Evolutionary conservation across 2,113 vertebrate genomes (phyloP), one percentile per base, ranked within the genome.

Genomic region (Chaetura pelagica): DNA sequence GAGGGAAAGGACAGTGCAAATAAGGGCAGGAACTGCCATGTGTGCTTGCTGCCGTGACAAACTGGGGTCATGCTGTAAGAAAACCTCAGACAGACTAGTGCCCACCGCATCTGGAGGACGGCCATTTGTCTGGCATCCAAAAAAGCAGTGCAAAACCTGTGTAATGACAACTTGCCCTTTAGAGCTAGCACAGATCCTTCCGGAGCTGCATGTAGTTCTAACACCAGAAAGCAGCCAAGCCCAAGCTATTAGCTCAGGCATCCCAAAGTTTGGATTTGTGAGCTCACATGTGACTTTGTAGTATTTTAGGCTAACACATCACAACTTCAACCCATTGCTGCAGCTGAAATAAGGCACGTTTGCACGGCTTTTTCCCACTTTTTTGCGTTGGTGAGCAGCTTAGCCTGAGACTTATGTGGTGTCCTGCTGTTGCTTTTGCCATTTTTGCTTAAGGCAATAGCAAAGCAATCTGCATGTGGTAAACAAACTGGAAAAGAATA

Each of bases 401-500:
- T 55, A 79, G 62, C 78, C 54, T 46, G 46, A 79, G 40, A 79
- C 30, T 52, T 84, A 30, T 9, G 34, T 63, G 62, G 44, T 89
- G 49, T 44, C 75, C 61, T 75, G 86, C 48, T 75, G 73, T 35
- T 81, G 68, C 18, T 94, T 82, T 82, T 94, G 81, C 46, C 51
- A 15, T 71, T 87, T 79, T 90, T 92, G 78, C 72, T 94, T 34
- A 57, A 88, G 82, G 82, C 67, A 80, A 35, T 7, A 80, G 67
- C 48, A 87, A 59, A 90, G 48, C 30, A 86, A 80, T 89, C 86
- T 75, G 55, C 64, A 59, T 90, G 22, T 55, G 30, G 61, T 83
- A 92, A 93, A 87, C 46, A 92, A 71, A 78, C 62, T 64, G 40
- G 54, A 62, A 89, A 76, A 95, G 71, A 95, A 96, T 35, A 94